Evolutionary conservation across 1,140 invertebrate genomes (phyloP), one percentile per base, ranked within the genome.

Genomic region (Hydropsyche tenuis): DNA sequence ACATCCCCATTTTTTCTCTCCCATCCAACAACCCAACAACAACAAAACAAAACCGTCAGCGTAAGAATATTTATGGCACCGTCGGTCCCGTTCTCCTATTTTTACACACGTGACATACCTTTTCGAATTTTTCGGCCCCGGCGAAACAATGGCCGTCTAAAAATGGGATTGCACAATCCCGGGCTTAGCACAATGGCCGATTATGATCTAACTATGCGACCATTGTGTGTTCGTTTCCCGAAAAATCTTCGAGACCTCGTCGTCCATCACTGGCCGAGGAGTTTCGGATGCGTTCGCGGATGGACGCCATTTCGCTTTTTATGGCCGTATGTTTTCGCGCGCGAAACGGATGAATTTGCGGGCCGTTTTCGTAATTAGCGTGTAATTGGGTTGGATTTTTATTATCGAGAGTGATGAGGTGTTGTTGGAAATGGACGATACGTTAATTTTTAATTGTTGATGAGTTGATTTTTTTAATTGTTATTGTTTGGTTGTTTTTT

Each of bases 121-220:
- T 43, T 60, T 46, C 4, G 20, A 68, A 45, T 68, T 68, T 68
- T 65, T 65, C 22, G 12, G 20, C 18, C 16, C 45, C 12, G 20
- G 20, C 43, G 65, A 68, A 43, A 68, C 65, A 68, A 68, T 68
- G 45, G 65, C 45, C 16, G 18, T 25, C 65, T 68, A 48, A 48
- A 48, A 48, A 48, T 48, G 65, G 45, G 65, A 48, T 68, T 68
- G 65, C 23, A 20, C 65, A 68, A 68, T 37, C 30, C 16, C 56
- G 30, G 30, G 30, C 30, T 37, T 3, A 7, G 25, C 65, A 68
- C 65, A 70, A 56, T 37, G 68, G 56, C 14, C 45, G 68, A 70
- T 70, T 70, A 70, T 70, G 43, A 70, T 45, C 68, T 70, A 25
- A 27, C n/a, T 22, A 7, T 37, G 23, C 37, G 46, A 70, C 25